Conservation (phyloP, 2,797 vertebrate genomes). For the Gymnoscopelus microlampas region DNA sequence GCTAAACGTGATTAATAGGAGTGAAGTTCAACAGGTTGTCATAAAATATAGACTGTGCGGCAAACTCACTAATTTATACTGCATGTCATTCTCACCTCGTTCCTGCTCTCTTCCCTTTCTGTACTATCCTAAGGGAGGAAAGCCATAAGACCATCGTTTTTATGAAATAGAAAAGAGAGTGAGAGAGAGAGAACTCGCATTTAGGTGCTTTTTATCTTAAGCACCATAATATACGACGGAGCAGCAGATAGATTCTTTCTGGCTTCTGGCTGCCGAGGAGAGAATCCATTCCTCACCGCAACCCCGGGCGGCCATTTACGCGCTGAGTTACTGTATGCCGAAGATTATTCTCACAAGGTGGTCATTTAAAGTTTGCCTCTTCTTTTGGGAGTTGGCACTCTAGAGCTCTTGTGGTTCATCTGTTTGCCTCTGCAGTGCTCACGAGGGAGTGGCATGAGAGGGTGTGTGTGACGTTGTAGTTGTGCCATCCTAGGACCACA, state of each 20-base stretch:
- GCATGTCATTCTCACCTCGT: not conserved
- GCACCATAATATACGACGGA: constrained; percentile 17
- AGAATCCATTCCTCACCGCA: constrained; percentile 43
- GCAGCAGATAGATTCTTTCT: constrained; percentile 25
- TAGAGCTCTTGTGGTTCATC: constrained; percentile 34
- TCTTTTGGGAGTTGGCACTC: constrained; percentile 26
- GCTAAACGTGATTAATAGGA: too few relatives aligned
- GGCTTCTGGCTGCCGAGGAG: constrained; percentile 18
- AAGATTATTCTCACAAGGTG: constrained; percentile 30
- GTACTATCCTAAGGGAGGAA: not conserved
- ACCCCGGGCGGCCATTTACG: constrained; percentile 22
- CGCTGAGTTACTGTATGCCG: constrained; percentile 6
- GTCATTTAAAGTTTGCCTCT: constrained; percentile 50
- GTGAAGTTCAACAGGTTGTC: too few relatives aligned
- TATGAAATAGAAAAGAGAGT: constrained; percentile 11
- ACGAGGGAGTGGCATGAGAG: not conserved
- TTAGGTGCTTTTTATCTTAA: not conserved
- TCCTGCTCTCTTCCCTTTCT: not conserved
- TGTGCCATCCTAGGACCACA: too few relatives aligned
- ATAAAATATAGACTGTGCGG: too few relatives aligned
- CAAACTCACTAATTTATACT: not conserved
- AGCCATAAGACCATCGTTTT: not conserved
- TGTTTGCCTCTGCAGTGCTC: constrained; percentile 25
- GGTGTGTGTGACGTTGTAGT: too few relatives aligned
- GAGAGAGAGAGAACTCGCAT: not conserved